Conservation (phyloP, 2,888 invertebrate species). For the Drepanosiphum platanoidis region DNA sequence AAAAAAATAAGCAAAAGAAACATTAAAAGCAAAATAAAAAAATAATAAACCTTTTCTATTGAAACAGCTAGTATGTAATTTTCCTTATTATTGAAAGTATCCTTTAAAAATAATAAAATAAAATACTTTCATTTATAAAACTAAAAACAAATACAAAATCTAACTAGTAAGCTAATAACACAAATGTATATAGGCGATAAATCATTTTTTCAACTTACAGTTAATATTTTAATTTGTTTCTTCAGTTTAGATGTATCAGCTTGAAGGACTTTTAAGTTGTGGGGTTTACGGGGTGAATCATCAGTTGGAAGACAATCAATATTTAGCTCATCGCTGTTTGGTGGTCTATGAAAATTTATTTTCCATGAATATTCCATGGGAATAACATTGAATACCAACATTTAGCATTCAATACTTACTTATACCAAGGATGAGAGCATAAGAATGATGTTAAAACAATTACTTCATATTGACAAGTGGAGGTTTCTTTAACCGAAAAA, state of each 20-base stretch:
- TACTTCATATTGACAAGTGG: constrained; percentile 94
- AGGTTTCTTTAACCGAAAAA: constrained; percentile 90
- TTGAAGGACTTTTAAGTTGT: constrained; percentile 77
- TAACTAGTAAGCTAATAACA: neutral
- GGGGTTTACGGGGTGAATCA: constrained; percentile 77
- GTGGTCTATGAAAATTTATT: constrained; percentile 68
- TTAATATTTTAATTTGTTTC: constrained; percentile 72
- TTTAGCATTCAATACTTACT: constrained; percentile 66
- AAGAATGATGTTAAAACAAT: constrained; percentile 87
- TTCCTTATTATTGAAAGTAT: constrained; percentile 55
- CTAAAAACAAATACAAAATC: neutral
- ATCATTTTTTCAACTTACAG: constrained; percentile 63
- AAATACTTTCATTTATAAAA: constrained; percentile 41
- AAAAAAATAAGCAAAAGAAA: constrained; percentile 57
- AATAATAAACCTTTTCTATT: constrained; percentile 54
- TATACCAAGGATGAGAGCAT: constrained; percentile 90
- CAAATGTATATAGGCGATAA: neutral
- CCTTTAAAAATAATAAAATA: constrained; percentile 55
- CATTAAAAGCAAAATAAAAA: constrained; percentile 57
- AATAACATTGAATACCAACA: too few relatives aligned
- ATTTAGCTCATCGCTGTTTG: constrained; percentile 79
- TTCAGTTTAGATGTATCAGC: constrained; percentile 77
- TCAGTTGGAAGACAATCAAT: constrained; percentile 79
- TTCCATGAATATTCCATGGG: neutral
- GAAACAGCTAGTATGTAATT: constrained; percentile 51